Evolutionary conservation across 2,113 vertebrate genomes (phyloP).

Genomic region (Tragelaphus buxtoni): DNA sequence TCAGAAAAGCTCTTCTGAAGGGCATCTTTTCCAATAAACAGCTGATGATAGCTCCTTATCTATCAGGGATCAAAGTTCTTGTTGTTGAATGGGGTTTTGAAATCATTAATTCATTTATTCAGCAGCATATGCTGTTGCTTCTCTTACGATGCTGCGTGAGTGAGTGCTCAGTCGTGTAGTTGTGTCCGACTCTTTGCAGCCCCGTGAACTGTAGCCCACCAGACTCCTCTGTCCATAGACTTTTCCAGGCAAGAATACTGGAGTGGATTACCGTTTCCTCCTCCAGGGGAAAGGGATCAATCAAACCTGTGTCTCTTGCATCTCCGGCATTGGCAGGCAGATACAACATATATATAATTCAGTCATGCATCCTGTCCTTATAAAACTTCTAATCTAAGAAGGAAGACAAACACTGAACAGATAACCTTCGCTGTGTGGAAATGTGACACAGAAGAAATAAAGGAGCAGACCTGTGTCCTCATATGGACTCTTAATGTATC

Average conservation of each 20-base stretch:
- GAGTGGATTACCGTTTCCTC: not conserved
- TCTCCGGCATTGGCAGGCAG: not conserved
- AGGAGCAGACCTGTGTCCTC: not conserved
- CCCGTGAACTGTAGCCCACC: not conserved
- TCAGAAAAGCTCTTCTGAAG: constrained; percentile 5
- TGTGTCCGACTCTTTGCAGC: not conserved
- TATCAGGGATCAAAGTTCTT: not conserved
- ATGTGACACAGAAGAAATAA: not conserved
- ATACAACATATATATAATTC: not conserved
- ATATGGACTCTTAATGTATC: not conserved
- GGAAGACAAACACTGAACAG: not conserved
- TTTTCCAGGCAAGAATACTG: not conserved
- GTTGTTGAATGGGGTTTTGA: not conserved
- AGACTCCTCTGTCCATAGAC: not conserved
- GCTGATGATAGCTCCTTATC: not conserved
- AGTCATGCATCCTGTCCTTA: not conserved
- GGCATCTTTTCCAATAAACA: not conserved
- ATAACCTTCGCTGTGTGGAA: not conserved
- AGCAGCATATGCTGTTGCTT: not conserved
- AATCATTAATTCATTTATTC: not conserved
- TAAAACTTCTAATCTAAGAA: not conserved
- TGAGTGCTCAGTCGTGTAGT: not conserved
- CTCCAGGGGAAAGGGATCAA: not conserved
- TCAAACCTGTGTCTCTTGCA: not conserved
- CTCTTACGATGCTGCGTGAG: not conserved